These are phyloP conservation scores for Myotis pilosus DNA, from an alignment of 2,797 vertebrate species.

Conservation along the genomic window DNA sequence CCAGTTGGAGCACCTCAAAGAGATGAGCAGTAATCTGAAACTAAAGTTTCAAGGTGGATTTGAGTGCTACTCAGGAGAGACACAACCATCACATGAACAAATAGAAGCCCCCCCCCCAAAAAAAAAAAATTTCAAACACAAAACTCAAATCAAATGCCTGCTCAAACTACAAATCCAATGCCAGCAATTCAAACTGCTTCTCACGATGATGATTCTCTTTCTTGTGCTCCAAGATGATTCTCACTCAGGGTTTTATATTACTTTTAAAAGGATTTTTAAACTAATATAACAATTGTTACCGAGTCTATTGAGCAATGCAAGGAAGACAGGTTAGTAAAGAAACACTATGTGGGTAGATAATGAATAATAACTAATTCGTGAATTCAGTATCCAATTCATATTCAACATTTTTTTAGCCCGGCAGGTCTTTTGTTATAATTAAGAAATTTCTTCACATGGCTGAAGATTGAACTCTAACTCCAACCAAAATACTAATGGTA, in stretches of 20 bases:
- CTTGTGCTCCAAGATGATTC: not conserved
- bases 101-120: not conserved
- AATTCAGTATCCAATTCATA: not conserved
- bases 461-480: constrained; percentile 17
- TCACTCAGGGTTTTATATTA: not conserved
- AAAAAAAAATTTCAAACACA: not conserved
- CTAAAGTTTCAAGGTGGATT: not conserved
- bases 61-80: not conserved
- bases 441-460: not conserved
- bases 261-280: not conserved
- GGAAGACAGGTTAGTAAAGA: not conserved
- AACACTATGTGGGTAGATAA: not conserved
- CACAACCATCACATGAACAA: not conserved
- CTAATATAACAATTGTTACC: not conserved
- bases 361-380: not conserved
- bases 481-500: constrained; percentile 32
- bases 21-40: not conserved
- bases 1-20: not conserved
- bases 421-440: not conserved
- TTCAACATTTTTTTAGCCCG: constrained; percentile 2
- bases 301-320: constrained; percentile 6
- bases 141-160: not conserved
- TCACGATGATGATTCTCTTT: not conserved
- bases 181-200: not conserved
- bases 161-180: not conserved